phyloP scores from a whole-genome alignment of 1,140 invertebrate genomes.

The Lanistes nyassanus region DNA sequence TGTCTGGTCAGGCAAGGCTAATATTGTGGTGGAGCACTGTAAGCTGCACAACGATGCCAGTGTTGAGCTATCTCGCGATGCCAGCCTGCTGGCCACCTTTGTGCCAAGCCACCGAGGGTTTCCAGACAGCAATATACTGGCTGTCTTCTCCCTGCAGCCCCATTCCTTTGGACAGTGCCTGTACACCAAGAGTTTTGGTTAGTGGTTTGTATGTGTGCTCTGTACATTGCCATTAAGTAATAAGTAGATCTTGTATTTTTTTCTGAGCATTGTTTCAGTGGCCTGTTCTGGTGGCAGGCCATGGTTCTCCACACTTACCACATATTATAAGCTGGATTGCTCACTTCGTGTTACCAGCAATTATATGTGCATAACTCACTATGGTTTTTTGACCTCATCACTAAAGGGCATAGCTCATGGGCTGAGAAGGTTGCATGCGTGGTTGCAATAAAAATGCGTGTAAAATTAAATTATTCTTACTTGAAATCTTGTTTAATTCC shows the following conservation, averaged over 20 bases:
- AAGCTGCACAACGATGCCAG: conserved; percentile 89
- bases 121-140: conserved; percentile 70
- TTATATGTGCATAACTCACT: too few relatives aligned
- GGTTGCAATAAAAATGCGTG: too few relatives aligned
- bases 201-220: conserved; percentile 28
- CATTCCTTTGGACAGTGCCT: conserved; percentile 79
- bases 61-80: conserved; percentile 85
- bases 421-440: too few relatives aligned
- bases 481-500: too few relatives aligned
- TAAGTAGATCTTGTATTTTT: not conserved
- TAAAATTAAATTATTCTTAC: too few relatives aligned
- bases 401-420: too few relatives aligned
- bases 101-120: conserved; percentile 72
- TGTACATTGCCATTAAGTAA: not conserved
- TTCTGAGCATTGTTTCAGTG: not conserved
- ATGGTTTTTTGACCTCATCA: too few relatives aligned
- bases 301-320: too few relatives aligned
- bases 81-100: conserved; percentile 80
- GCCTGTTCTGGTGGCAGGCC: not conserved
- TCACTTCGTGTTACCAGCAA: too few relatives aligned
- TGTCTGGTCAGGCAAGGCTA: conserved; percentile 66
- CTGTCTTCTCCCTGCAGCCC: conserved; percentile 81
- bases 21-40: conserved; percentile 83
- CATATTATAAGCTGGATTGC: too few relatives aligned
- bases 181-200: conserved; percentile 79